Evolutionary conservation across 2,113 vertebrate genomes (phyloP).

Genomic region (Caretta caretta): DNA sequence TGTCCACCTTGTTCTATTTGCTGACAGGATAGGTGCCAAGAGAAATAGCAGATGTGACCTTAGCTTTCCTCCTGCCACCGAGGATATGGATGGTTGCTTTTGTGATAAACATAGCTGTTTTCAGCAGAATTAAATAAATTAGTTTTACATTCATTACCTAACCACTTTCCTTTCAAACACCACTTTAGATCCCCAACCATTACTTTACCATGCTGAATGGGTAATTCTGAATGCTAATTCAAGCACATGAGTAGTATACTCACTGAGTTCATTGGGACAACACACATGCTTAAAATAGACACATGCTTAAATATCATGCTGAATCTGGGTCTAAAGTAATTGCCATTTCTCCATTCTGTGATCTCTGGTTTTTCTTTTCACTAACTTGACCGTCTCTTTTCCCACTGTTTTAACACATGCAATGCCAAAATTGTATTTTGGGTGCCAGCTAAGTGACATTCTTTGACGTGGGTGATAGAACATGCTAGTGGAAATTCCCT

Average conservation of each 20-base stretch:
- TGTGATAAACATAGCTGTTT: background rate
- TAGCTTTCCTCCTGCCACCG: fast-evolving
- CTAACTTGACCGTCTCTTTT: background rate
- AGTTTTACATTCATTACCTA: background rate
- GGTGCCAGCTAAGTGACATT: background rate
- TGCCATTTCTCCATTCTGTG: background rate
- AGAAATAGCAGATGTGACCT: background rate
- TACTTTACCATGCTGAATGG: no score
- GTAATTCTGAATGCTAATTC: no score
- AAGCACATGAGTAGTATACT: background rate
- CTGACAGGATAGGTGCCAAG: background rate
- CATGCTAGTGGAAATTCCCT: background rate
- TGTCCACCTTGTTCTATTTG: background rate
- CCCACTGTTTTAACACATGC: background rate
- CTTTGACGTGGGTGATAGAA: background rate
- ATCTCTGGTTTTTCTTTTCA: background rate
- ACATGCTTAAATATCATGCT: background rate
- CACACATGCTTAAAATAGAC: background rate
- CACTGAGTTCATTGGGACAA: background rate
- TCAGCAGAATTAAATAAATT: background rate
- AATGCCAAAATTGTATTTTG: background rate
- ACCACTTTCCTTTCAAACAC: background rate
- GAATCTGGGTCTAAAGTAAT: background rate
- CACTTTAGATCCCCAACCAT: background rate
- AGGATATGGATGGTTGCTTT: background rate